Conservation (phyloP, 92 coral and sea anemone genomes). For the Zoanthus gigantus region DNA sequence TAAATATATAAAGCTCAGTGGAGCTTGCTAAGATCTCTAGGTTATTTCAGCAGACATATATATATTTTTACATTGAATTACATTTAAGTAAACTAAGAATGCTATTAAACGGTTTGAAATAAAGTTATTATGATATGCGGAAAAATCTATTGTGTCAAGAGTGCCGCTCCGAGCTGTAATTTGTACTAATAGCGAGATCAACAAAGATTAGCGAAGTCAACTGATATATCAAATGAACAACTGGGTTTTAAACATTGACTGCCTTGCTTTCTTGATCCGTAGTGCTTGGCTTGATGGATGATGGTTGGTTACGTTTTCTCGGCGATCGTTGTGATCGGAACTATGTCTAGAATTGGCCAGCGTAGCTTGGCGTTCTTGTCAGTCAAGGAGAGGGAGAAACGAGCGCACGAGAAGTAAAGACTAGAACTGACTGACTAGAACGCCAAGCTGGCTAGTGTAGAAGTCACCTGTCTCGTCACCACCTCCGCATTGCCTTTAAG, state of each 20-base stretch:
- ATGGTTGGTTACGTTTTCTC: slow-evolving; percentile 56
- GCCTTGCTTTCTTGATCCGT: slow-evolving; percentile 40
- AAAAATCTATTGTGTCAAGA: slow-evolving; percentile 49
- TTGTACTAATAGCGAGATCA: slow-evolving; percentile 36
- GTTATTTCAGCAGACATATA: slow-evolving; percentile 57
- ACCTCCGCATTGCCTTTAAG: slow-evolving; percentile 52
- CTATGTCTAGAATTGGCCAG: slow-evolving; percentile 55
- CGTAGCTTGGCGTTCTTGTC: slow-evolving; percentile 63
- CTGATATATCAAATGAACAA: slow-evolving; percentile 28
- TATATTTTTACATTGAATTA: slow-evolving; percentile 53
- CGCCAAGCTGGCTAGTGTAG: slow-evolving; percentile 62
- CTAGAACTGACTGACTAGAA: slow-evolving; percentile 56
- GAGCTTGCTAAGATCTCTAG: slow-evolving; percentile 58
- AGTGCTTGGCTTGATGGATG: slow-evolving; percentile 48
- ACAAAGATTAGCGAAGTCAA: slow-evolving; percentile 29
- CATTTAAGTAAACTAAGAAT: slow-evolving; percentile 53
- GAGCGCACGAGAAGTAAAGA: slow-evolving; percentile 36
- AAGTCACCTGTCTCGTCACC: slow-evolving; percentile 60
- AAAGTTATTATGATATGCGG: slow-evolving; percentile 51
- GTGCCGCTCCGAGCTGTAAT: slow-evolving; percentile 55
- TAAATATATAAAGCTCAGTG: slow-evolving; percentile 56
- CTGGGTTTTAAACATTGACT: slow-evolving; percentile 33
- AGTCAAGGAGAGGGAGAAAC: slow-evolving; percentile 59
- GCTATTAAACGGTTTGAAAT: slow-evolving; percentile 50
- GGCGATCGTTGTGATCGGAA: slow-evolving; percentile 47